Percentiles rank a stretch among this genome's conserved stretches.
These are phyloP conservation scores for Euwallacea similis DNA, from an alignment of 1,140 invertebrate species.

Conservation along the genomic window DNA sequence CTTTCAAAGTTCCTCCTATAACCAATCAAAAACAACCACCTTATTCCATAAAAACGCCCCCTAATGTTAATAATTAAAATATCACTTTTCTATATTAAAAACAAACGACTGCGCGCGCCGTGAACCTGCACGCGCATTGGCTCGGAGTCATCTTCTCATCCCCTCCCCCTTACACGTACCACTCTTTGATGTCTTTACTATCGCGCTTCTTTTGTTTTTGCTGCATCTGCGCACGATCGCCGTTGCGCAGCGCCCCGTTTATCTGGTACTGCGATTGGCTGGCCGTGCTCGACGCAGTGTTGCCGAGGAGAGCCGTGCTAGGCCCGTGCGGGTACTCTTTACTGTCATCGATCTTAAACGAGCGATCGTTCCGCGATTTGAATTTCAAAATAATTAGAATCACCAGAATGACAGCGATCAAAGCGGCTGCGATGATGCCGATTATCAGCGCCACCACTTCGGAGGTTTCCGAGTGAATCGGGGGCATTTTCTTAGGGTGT, in stretches of 20 bases:
- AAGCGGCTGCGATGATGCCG: constrained; percentile 85
- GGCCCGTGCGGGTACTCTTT: constrained; percentile 72
- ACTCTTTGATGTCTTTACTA: constrained; percentile 89
- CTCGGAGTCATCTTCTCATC: constrained; percentile 47
- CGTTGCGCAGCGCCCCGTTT: constrained; percentile 51
- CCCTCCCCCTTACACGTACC: constrained; percentile 73
- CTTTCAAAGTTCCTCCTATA: no score
- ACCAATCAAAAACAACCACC: no score
- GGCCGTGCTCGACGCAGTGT: constrained; percentile 56
- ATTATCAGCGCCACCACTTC: constrained; percentile 78
- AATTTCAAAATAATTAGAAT: constrained; percentile 87
- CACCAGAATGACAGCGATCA: constrained; percentile 89
- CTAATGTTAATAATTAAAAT: constrained; percentile 21
- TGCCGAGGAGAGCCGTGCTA: constrained; percentile 71
- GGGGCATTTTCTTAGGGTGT: constrained; percentile 54
- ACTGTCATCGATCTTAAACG: constrained; percentile 89
- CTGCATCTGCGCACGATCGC: constrained; percentile 44
- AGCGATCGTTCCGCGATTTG: constrained; percentile 81
- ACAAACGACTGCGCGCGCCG: constrained; percentile 3
- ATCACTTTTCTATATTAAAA: constrained; percentile 35
- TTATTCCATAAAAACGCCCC: no score
- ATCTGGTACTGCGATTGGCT: constrained; percentile 54
- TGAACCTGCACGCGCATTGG: constrained; percentile 36
- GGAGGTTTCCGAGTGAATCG: constrained; percentile 71
- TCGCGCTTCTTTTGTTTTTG: constrained; percentile 73